These are phyloP conservation scores for Holacanthus passer DNA, from an alignment of 2,113 vertebrate genomes.

Conservation along the genomic window DNA sequence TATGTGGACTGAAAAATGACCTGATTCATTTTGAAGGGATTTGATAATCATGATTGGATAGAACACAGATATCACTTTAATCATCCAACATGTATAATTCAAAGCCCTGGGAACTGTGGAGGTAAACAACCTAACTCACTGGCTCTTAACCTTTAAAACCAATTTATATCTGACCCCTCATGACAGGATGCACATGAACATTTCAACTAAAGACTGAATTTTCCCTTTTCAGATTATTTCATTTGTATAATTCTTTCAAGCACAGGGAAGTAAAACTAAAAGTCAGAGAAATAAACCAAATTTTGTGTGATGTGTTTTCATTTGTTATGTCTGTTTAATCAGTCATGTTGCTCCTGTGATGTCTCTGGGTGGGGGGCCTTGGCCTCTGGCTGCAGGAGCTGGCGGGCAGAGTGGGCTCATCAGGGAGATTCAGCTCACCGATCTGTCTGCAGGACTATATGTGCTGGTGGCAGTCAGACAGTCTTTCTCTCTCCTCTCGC, in stretches of 20 bases:
- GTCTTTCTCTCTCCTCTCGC: background rate
- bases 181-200: background rate
- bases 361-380: background rate
- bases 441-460: background rate
- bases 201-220: background rate
- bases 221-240: background rate
- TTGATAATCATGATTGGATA: no score
- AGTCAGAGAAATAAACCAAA: background rate
- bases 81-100: no score
- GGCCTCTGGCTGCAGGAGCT: background rate
- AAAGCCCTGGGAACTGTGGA: no score
- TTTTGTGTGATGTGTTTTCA: background rate
- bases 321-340: background rate
- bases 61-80: no score
- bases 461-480: background rate
- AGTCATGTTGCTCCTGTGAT: background rate
- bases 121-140: background rate
- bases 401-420: background rate
- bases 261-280: no score
- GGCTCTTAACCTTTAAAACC: background rate
- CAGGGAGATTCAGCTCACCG: conserved; percentile 1
- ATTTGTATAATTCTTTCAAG: no score
- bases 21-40: background rate
- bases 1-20: background rate
- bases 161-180: background rate